Conservation (phyloP, 2,797 vertebrate genomes). For the Atherinosoma microstoma region DNA sequence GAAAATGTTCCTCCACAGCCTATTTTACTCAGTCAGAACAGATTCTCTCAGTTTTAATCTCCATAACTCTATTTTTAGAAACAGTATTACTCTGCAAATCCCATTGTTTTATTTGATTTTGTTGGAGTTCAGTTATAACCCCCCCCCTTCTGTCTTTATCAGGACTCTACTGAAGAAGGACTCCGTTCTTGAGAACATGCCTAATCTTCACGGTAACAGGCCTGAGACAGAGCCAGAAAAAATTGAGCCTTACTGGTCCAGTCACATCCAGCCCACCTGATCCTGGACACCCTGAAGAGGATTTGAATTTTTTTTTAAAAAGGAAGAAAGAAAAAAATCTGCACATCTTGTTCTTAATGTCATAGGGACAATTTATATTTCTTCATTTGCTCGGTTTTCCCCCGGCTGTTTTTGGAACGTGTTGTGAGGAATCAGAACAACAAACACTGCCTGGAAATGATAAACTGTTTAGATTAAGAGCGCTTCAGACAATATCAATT, state of each 20-base stretch:
- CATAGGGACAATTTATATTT: neutral
- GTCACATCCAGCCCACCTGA: slow-evolving; percentile 35
- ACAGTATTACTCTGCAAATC: neutral
- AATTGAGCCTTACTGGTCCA: slow-evolving; percentile 20
- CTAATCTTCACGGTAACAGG: slow-evolving; percentile 70
- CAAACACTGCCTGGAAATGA: slow-evolving; percentile 7
- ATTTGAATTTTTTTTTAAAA: slow-evolving; percentile 2
- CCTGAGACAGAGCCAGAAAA: slow-evolving; percentile 50
- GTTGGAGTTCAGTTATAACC: neutral
- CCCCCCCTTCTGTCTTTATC: slow-evolving; percentile 26
- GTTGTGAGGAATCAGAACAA: neutral
- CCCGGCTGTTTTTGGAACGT: neutral
- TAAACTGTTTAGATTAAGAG: neutral
- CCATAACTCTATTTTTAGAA: neutral
- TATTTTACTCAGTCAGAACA: neutral
- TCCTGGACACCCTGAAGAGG: slow-evolving; percentile 26
- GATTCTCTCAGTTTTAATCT: slow-evolving; percentile 3
- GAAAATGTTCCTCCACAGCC: neutral
- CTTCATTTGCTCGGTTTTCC: neutral
- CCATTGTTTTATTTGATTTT: neutral
- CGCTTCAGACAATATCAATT: neutral
- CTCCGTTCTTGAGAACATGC: slow-evolving; percentile 52
- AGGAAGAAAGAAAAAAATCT: neutral
- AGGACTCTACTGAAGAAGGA: slow-evolving; percentile 47
- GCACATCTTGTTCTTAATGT: neutral